Evolutionary conservation across 2,113 vertebrate genomes (phyloP).

Genomic region (Datnioides undecimradiatus): DNA sequence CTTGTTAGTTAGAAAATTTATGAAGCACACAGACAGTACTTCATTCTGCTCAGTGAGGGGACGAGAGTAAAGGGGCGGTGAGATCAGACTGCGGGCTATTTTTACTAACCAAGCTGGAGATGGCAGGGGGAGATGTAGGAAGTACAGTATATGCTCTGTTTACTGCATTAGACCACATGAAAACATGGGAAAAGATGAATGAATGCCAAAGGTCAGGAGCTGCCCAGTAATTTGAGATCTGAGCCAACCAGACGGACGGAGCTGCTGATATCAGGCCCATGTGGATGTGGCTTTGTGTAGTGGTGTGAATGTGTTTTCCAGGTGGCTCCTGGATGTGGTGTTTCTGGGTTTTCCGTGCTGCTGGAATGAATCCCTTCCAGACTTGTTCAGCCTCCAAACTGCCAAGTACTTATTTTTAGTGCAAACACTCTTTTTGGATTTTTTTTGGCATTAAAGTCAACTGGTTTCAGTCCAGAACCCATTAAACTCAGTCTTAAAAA

Average conservation of each 20-base stretch:
- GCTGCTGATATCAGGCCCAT: background rate
- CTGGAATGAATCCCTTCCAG: conserved; percentile 5
- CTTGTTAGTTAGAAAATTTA: background rate
- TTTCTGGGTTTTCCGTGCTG: background rate
- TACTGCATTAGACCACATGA: conserved; percentile 5
- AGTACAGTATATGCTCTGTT: conserved; percentile 32
- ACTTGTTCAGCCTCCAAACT: background rate
- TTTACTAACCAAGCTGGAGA: background rate
- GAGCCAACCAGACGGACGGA: background rate
- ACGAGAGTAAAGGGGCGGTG: background rate
- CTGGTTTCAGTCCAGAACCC: background rate
- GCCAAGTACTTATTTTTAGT: background rate
- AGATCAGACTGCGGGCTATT: conserved; percentile 8
- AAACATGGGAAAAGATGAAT: background rate
- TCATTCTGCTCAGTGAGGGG: background rate
- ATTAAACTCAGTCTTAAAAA: background rate
- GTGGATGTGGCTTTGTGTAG: conserved; percentile 8
- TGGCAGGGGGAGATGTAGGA: conserved; percentile 2
- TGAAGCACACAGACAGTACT: background rate
- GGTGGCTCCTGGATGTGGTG: background rate
- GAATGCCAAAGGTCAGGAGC: conserved; percentile 38
- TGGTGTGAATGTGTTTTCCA: background rate
- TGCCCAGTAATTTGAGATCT: conserved; percentile 32
- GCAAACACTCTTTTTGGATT: background rate
- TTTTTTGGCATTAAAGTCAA: background rate